A percentile compares a stretch with the other conserved stretches of the same genome.
phyloP scores from a whole-genome alignment of 2,888 invertebrate species.

The Lepidocyrtinus sp. region DNA sequence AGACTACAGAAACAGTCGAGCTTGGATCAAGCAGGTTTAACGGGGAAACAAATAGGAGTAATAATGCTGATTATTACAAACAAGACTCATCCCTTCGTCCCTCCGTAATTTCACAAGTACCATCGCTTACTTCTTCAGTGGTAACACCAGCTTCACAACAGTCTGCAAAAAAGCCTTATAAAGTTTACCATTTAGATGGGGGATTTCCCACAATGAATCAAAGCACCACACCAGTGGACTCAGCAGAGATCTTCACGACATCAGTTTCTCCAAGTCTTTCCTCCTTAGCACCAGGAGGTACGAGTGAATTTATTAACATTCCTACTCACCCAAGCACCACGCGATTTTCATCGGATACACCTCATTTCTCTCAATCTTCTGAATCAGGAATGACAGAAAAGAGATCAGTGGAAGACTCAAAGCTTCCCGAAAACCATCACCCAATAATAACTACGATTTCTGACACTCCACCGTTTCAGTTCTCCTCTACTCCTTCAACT shows the following conservation, averaged over 20 bases:
- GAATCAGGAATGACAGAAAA: slow-evolving; percentile 18
- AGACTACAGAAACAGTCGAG: slow-evolving; percentile 50
- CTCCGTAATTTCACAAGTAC: slow-evolving; percentile 28
- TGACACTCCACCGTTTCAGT: slow-evolving; percentile 31
- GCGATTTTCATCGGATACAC: slow-evolving; percentile 24
- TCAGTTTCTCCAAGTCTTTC: slow-evolving; percentile 5
- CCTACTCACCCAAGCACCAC: slow-evolving; percentile 28
- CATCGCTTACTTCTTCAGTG: slow-evolving; percentile 25
- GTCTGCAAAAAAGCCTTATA: slow-evolving; percentile 47
- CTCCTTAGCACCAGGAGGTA: slow-evolving; percentile 21
- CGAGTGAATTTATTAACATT: slow-evolving; percentile 37
- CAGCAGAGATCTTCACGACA: slow-evolving; percentile 25
- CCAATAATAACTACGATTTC: slow-evolving; percentile 52
- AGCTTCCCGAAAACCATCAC: slow-evolving; percentile 25
- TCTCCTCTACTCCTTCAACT: slow-evolving; percentile 21
- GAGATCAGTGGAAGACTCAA: slow-evolving; percentile 14
- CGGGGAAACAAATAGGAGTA: slow-evolving; percentile 56
- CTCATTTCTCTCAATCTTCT: slow-evolving; percentile 16
- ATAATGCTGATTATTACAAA: slow-evolving; percentile 52
- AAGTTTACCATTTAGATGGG: slow-evolving; percentile 33
- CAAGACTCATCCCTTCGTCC: slow-evolving; percentile 46
- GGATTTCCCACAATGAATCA: slow-evolving; percentile 27
- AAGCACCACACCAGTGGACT: slow-evolving; percentile 29
- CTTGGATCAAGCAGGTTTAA: slow-evolving; percentile 55
- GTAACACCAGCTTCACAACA: slow-evolving; percentile 23